These are phyloP conservation scores for Elephas maximus DNA, from an alignment of 2,113 vertebrate species.

Conservation along the genomic window DNA sequence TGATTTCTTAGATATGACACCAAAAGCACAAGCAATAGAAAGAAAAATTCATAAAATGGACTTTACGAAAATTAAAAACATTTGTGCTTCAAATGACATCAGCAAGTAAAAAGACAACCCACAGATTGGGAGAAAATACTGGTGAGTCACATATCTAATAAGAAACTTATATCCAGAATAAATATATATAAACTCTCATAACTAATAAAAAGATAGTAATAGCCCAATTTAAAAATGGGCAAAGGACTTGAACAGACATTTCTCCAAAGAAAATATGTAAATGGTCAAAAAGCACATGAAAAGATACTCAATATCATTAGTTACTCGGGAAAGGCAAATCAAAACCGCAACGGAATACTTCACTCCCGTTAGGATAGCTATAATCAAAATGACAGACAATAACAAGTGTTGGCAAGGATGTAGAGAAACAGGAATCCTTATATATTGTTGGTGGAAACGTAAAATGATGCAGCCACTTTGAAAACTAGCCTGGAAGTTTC, in stretches of 20 bases:
- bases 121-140: not conserved
- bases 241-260: slow-evolving; percentile 19
- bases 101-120: not conserved
- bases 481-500: not conserved
- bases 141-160: not conserved
- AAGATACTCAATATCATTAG: not conserved
- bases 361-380: not conserved
- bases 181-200: not conserved
- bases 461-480: not conserved
- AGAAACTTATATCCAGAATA: not conserved
- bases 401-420: not conserved
- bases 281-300: not conserved
- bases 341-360: not conserved
- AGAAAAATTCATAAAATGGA: not conserved
- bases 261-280: slow-evolving; percentile 7
- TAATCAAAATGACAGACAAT: not conserved
- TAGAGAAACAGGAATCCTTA: not conserved
- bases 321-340: not conserved
- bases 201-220: not conserved
- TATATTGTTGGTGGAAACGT: not conserved
- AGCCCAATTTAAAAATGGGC: not conserved
- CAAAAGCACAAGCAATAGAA: not conserved
- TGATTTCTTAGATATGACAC: not conserved
- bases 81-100: not conserved
- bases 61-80: slow-evolving; percentile 32